phyloP scores from a whole-genome alignment of 2,797 vertebrate species.

The Mareca strepera region DNA sequence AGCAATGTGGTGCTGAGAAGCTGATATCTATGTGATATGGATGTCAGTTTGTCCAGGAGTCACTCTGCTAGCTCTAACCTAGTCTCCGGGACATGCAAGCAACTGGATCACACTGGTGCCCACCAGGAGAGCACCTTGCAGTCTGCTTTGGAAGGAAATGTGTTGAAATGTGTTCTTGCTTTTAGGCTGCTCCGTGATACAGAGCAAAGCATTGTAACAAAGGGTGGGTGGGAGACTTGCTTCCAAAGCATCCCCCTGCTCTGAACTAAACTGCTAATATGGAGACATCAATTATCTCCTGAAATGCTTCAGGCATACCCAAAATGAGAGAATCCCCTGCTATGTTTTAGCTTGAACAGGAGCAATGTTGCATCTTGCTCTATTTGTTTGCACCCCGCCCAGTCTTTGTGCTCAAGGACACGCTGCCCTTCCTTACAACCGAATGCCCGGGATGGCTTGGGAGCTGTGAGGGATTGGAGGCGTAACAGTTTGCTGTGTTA shows the following conservation, averaged over 20 bases:
- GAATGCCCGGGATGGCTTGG: not conserved
- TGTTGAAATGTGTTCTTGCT: not conserved
- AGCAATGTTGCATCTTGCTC: not conserved
- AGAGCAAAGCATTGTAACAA: not conserved
- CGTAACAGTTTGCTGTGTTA: not conserved
- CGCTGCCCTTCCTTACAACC: not conserved
- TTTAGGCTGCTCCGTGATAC: not conserved
- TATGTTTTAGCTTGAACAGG: not conserved
- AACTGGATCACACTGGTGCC: not conserved
- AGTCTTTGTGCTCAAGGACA: conserved; percentile 5
- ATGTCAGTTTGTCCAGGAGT: not conserved
- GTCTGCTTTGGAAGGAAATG: not conserved
- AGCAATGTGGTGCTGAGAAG: not conserved
- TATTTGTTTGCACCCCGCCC: not conserved
- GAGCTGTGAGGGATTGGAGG: not conserved
- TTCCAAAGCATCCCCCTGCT: not conserved
- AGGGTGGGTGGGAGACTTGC: not conserved
- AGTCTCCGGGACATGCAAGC: accelerated
- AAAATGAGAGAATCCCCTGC: not conserved
- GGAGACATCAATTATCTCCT: not conserved
- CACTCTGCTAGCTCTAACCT: not conserved
- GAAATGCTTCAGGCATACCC: not conserved
- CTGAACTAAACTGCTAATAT: not conserved
- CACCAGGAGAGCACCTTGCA: not conserved
- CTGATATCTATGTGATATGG: accelerated